These are phyloP conservation scores for Sinocyclocheilus anophthalmus DNA, from an alignment of 2,113 vertebrate species.

Conservation along the genomic window DNA sequence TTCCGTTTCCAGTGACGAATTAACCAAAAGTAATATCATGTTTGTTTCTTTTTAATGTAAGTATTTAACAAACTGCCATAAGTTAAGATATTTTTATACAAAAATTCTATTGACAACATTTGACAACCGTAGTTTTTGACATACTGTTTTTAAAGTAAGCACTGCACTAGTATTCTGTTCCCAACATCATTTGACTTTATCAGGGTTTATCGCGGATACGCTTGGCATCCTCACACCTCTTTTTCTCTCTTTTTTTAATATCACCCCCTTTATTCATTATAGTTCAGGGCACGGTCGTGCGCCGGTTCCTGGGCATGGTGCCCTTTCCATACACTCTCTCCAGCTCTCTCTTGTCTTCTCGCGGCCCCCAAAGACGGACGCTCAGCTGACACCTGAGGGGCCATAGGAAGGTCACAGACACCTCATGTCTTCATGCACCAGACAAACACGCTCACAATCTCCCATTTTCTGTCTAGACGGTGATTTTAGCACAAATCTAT, in stretches of 20 bases:
- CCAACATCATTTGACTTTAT: conserved; percentile 10
- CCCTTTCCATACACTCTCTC: conserved; percentile 6
- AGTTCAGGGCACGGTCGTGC: too few species aligned
- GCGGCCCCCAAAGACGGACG: neutral
- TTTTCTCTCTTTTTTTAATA: conserved; percentile 17
- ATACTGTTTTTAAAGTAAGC: neutral
- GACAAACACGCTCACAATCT: conserved; percentile 1
- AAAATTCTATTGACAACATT: neutral
- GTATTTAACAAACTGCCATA: neutral
- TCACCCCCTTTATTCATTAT: conserved; percentile 29
- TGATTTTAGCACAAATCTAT: neutral
- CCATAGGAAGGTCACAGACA: conserved; percentile 40
- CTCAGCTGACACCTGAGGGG: conserved; percentile 38
- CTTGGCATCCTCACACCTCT: conserved; percentile 27
- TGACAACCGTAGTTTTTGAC: neutral
- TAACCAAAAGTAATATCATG: neutral
- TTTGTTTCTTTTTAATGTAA: neutral
- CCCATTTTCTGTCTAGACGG: neutral
- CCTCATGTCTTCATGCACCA: conserved; percentile 26
- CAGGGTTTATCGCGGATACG: neutral
- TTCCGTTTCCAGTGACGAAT: neutral
- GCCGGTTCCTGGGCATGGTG: too few species aligned
- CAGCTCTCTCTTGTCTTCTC: conserved; percentile 6
- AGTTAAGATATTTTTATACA: neutral
- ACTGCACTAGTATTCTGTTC: neutral